Evolutionary conservation across 2,888 invertebrate genomes (phyloP).

Genomic region (Polyommatus icarus): DNA sequence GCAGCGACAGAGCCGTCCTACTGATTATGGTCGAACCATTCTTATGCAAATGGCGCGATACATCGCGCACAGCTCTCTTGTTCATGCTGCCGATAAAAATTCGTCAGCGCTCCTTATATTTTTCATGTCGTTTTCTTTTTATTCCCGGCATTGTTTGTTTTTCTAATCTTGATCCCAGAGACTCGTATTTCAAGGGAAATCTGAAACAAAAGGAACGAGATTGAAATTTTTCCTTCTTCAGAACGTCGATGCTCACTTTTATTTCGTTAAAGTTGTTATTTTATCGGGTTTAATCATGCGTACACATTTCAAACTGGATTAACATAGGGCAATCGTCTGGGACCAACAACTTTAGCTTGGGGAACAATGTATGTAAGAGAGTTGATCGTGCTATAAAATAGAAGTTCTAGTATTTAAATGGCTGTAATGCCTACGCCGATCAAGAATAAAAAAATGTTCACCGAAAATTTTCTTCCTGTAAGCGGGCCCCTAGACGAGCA

Average conservation of each 20-base stretch:
- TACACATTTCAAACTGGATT: background rate
- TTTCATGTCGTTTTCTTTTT: conserved; percentile 25
- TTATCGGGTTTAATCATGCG: background rate
- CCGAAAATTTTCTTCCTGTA: background rate
- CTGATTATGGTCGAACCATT: conserved; percentile 39
- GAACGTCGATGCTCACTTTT: background rate
- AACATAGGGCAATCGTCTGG: background rate
- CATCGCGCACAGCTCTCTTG: background rate
- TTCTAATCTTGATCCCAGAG: conserved; percentile 5
- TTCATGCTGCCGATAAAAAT: conserved; percentile 6
- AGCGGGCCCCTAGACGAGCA: no score
- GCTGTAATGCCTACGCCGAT: no score
- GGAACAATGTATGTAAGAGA: background rate
- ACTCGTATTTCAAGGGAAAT: background rate
- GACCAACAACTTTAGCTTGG: background rate
- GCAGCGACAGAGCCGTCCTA: conserved; percentile 51
- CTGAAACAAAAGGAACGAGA: conserved; percentile 16
- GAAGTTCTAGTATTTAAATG: background rate
- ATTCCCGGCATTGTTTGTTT: conserved; percentile 16
- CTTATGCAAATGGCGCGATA: conserved; percentile 30
- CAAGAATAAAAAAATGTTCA: background rate
- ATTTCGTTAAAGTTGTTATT: background rate
- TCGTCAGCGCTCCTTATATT: conserved; percentile 26
- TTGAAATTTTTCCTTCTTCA: background rate
- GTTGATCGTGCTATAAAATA: background rate